phyloP scores from a whole-genome alignment of 2,888 invertebrate genomes.

The Adineta ricciae region DNA sequence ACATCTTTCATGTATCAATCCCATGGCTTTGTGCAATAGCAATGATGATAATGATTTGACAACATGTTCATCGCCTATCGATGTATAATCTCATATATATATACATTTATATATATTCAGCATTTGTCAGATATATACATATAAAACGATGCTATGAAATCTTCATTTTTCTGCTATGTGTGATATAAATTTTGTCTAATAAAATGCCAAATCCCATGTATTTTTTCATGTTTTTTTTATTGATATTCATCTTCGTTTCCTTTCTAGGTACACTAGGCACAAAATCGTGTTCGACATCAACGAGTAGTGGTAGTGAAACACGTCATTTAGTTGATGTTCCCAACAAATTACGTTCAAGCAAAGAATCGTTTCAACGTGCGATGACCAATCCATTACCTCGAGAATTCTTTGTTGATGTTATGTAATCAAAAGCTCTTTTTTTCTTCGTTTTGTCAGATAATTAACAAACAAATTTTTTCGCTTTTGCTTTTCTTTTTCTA shows the following conservation, averaged over 20 bases:
- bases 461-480: background rate
- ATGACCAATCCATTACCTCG: conserved; percentile 3
- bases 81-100: background rate
- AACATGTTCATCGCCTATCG: background rate
- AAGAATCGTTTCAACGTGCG: conserved; percentile 16
- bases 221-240: background rate
- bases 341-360: conserved; percentile 3
- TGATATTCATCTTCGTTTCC: background rate
- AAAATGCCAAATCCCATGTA: background rate
- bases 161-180: background rate
- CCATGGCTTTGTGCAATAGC: background rate
- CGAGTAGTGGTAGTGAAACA: background rate
- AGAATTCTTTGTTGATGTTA: conserved; percentile 9
- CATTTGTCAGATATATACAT: conserved; percentile 1
- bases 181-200: background rate
- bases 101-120: no score
- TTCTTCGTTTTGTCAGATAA: background rate
- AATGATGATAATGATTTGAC: background rate
- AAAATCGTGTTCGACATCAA: conserved; percentile 1
- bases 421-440: background rate
- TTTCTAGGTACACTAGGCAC: background rate
- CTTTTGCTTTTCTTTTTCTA: background rate
- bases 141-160: background rate
- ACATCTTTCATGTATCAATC: conserved; percentile 1
- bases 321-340: background rate